These are phyloP conservation scores for Eupithecia exiguata DNA, from an alignment of 2,888 invertebrate species.

Conservation along the genomic window DNA sequence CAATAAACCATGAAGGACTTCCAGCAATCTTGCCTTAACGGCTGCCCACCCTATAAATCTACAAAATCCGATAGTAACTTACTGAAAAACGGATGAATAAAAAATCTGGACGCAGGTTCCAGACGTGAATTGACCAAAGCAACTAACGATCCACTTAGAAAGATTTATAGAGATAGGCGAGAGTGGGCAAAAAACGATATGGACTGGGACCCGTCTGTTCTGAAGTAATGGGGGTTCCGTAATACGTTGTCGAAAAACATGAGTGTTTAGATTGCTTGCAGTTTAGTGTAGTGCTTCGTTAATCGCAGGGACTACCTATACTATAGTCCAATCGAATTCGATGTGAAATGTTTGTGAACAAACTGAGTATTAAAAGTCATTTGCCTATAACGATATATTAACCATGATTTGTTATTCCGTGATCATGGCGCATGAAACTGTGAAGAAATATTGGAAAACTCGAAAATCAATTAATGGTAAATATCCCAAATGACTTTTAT, in stretches of 20 bases:
- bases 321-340: neutral
- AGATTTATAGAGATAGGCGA: slow-evolving; percentile 74
- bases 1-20: slow-evolving; percentile 26
- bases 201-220: slow-evolving; percentile 55
- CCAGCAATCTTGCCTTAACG: slow-evolving; percentile 34
- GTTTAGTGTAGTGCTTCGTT: slow-evolving; percentile 51
- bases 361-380: too few species aligned
- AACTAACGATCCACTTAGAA: slow-evolving; percentile 75
- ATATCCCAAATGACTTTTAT: too few species aligned
- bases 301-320: slow-evolving; percentile 39
- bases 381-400: too few species aligned
- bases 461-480: too few species aligned
- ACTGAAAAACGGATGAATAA: slow-evolving; percentile 60
- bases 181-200: slow-evolving; percentile 61
- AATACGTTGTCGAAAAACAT: slow-evolving; percentile 57
- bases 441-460: too few species aligned
- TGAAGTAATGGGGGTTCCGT: slow-evolving; percentile 57
- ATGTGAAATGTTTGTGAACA: neutral
- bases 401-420: too few species aligned
- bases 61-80: slow-evolving; percentile 49
- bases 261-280: slow-evolving; percentile 60
- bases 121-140: slow-evolving; percentile 69
- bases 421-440: too few species aligned
- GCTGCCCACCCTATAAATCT: slow-evolving; percentile 43
- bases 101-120: slow-evolving; percentile 62